Conservation (phyloP, 1,140 invertebrate species). For the Anoplolepis gracilipes region DNA sequence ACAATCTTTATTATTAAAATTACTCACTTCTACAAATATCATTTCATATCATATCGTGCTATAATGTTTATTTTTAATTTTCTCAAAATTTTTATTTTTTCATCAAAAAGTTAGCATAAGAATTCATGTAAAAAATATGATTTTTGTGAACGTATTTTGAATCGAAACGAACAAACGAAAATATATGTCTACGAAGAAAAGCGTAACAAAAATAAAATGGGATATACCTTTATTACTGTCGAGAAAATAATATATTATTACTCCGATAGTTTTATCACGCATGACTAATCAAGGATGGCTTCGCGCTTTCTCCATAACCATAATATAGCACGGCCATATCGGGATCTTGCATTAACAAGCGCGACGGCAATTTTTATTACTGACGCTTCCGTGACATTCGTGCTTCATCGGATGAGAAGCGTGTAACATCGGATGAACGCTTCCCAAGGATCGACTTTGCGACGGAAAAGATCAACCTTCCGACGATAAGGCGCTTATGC, state of each 20-base stretch:
- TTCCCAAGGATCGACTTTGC: slow-evolving; percentile 47
- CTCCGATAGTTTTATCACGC: slow-evolving; percentile 35
- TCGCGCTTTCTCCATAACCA: slow-evolving; percentile 24
- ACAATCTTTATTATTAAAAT: background rate
- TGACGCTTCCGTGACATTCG: slow-evolving; percentile 48
- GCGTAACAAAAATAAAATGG: background rate
- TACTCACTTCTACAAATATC: too few species aligned
- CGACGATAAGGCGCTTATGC: background rate
- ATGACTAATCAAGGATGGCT: slow-evolving; percentile 39
- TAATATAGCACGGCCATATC: background rate
- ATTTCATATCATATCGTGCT: too few species aligned
- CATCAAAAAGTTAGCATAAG: background rate
- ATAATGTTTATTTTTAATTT: background rate
- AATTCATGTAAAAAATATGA: background rate
- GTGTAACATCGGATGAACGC: slow-evolving; percentile 22
- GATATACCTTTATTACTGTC: background rate
- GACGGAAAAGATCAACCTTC: slow-evolving; percentile 32
- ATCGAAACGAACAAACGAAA: background rate
- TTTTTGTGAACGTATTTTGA: background rate
- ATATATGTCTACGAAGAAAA: background rate
- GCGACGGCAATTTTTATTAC: slow-evolving; percentile 32
- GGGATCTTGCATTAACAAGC: slow-evolving; percentile 26
- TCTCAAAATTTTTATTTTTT: background rate
- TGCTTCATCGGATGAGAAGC: slow-evolving; percentile 40
- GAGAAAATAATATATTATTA: slow-evolving; percentile 29